Base-by-base conservation (phyloP, 2,888 invertebrate species). In the Blastobasis adustella region DNA sequence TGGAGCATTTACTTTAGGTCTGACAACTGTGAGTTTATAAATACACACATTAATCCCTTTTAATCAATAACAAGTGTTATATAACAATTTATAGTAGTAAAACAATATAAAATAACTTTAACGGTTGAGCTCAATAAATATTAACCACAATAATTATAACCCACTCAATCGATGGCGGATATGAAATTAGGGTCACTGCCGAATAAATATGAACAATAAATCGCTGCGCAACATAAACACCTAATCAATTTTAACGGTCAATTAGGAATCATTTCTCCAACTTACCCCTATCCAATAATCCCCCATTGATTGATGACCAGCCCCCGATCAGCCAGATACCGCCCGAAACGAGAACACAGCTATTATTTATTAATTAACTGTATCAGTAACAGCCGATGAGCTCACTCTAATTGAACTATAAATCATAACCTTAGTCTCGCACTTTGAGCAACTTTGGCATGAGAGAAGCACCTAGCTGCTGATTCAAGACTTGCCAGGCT, bases 381-480 rank as follows among this genome's bases (percentile, higher is more conserved):
- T 70, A 73, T 69, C 64, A 60, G 60, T 60, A 68, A 71, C 68
- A 69, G 69, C 74, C 77, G 72, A 79, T 77, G 77, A 77, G 71
- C 66, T 66, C 65, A 67, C 67, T 69, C 66, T 83, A 85, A 86
- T 85, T 84, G 79, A 74, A 74, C 77, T 71, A 86, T 87, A 83
- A 85, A 87, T 87, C 87, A 86, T 75, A 66, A 60, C 64, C 65
- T 66, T 65, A 66, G 66, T 63, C 58, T 60, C 66, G 56, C 69
- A 70, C 74, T 69, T 67, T 66, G 60, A 65, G 71, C 72, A 75
- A 76, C 71, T 81, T 82, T 63, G 76, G 72, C 75, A 73, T 73
- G 75, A 71, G 73, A 64, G 68, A 67, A 72, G 71, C 73, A 73
- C 71, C 79, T 80, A 73, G 75, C 67, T 78, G 83, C 82, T 85